A percentile compares a stretch with the other conserved stretches of the same genome.
These are phyloP conservation scores for Anniella stebbinsi DNA, from an alignment of 2,797 vertebrate species.

Conservation along the genomic window DNA sequence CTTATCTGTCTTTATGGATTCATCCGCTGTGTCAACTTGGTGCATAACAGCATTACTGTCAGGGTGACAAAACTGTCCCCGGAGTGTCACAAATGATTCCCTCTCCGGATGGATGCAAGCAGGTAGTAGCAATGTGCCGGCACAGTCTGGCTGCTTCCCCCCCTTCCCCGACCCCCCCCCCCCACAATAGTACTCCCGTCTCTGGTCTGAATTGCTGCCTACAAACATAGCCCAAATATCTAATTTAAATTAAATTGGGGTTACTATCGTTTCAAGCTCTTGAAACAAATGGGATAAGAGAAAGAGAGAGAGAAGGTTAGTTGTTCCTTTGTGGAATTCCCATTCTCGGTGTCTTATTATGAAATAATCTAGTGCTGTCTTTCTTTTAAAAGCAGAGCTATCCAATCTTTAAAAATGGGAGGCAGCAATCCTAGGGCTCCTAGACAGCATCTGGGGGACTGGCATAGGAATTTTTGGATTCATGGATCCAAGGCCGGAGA, in stretches of 20 bases:
- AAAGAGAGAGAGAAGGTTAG: not conserved
- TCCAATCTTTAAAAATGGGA: not conserved
- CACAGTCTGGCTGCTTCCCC: conserved; percentile 43
- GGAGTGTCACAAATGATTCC: conserved; percentile 86
- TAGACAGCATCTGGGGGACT: too few species aligned
- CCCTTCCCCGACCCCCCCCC: not conserved
- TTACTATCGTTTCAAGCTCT: not conserved
- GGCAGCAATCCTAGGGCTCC: too few species aligned
- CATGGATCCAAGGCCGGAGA: too few species aligned
- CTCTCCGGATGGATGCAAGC: conserved; percentile 77
- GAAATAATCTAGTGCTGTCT: conserved; percentile 2
- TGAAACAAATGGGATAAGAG: conserved; percentile 19
- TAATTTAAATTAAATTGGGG: not conserved
- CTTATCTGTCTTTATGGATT: conserved; percentile 89
- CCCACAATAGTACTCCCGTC: conserved; percentile 48
- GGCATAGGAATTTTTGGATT: too few species aligned
- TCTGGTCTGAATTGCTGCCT: not conserved
- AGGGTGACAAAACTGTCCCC: conserved; percentile 87
- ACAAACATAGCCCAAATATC: not conserved
- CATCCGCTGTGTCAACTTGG: conserved; percentile 84
- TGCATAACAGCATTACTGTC: conserved; percentile 87
- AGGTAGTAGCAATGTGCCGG: conserved; percentile 59
- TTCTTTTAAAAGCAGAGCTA: not conserved
- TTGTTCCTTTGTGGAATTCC: not conserved
- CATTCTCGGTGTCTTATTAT: conserved; percentile 27